These are phyloP conservation scores for Thryonomys swinderianus DNA, from an alignment of 2,113 vertebrate species.

Conservation along the genomic window DNA sequence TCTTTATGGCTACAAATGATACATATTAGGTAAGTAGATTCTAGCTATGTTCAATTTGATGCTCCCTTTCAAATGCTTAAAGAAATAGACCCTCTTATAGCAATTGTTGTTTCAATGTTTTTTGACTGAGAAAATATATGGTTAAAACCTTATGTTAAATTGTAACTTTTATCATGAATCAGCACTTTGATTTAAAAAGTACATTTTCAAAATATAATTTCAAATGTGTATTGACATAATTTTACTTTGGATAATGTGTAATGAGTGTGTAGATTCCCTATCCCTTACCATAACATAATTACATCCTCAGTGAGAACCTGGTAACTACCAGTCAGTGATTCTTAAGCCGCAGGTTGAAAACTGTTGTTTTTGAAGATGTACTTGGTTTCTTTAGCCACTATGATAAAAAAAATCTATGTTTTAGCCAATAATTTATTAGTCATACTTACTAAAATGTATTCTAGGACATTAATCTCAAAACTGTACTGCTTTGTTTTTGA, in stretches of 20 bases:
- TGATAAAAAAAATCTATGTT: not conserved
- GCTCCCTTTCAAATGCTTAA: not conserved
- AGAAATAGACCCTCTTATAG: not conserved
- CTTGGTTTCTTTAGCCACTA: not conserved
- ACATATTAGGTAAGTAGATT: not conserved
- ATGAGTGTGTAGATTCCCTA: not conserved
- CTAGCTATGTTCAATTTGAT: constrained; percentile 35
- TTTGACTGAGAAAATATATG: constrained; percentile 37
- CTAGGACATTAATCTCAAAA: not conserved
- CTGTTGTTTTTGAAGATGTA: not conserved
- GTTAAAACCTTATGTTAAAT: not conserved
- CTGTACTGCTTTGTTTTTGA: not conserved
- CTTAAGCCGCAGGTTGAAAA: not conserved
- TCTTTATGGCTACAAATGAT: constrained; percentile 21
- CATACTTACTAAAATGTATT: not conserved
- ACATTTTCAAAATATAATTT: constrained; percentile 20
- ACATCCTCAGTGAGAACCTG: not conserved
- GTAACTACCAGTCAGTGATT: not conserved
- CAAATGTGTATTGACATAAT: not conserved
- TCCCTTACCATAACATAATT: not conserved
- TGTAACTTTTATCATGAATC: not conserved
- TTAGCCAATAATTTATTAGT: not conserved
- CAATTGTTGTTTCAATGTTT: constrained; percentile 17
- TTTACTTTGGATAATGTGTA: not conserved
- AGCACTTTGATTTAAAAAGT: constrained; percentile 5